These are phyloP conservation scores for Campylorhamphus procurvoides DNA, from an alignment of 2,113 vertebrate species.

Conservation along the genomic window DNA sequence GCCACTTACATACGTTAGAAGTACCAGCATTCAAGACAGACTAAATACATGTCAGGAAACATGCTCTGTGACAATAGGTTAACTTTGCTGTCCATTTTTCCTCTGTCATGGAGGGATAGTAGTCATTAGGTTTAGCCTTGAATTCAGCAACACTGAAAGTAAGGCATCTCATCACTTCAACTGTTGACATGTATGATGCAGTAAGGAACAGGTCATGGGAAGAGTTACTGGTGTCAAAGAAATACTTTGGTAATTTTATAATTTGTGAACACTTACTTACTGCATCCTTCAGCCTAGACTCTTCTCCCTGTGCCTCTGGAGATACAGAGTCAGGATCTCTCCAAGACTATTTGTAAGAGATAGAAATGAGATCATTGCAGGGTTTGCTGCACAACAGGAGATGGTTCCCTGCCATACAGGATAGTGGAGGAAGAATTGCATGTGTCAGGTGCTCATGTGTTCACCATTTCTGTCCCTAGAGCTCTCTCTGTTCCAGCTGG, in stretches of 20 bases:
- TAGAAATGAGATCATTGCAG: not conserved
- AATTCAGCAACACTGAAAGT: not conserved
- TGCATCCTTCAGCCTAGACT: not conserved
- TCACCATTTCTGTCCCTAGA: not conserved
- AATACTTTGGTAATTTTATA: not conserved
- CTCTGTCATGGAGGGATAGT: not conserved
- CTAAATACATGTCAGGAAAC: not conserved
- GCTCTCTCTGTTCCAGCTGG: not conserved
- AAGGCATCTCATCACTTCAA: not conserved
- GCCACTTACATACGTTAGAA: not conserved
- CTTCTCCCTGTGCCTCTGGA: not conserved
- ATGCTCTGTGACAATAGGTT: not conserved
- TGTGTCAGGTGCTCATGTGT: not conserved
- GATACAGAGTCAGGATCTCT: not conserved
- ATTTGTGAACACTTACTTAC: not conserved
- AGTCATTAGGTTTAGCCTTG: not conserved
- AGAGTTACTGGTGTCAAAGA: not conserved
- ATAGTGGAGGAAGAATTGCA: not conserved
- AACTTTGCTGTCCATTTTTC: not conserved
- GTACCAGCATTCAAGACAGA: not conserved
- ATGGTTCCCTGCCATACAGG: not conserved
- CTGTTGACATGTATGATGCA: not conserved
- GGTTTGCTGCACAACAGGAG: fast-evolving
- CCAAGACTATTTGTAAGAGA: not conserved
- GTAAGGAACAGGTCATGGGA: not conserved